phyloP scores from a whole-genome alignment of 1,140 invertebrate species.

The Phocides pigmalion region DNA sequence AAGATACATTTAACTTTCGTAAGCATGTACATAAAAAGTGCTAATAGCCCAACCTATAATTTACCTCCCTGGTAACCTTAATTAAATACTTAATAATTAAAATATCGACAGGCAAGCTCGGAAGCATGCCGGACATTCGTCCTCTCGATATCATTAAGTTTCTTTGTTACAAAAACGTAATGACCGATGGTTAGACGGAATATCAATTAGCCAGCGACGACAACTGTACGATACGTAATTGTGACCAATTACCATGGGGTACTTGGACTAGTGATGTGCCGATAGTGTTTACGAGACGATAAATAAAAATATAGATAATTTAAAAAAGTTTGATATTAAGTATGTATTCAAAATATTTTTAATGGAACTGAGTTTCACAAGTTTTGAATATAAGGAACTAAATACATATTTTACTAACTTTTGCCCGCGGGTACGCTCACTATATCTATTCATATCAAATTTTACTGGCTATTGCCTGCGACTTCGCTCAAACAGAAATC shows the following conservation, averaged over 20 bases:
- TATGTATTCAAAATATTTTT: no score
- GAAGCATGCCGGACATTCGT: constrained; percentile 24
- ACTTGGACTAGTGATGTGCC: constrained; percentile 8
- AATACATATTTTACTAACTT: no score
- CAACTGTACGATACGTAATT: constrained; percentile 44
- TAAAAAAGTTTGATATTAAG: no score
- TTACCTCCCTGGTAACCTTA: constrained; percentile 21
- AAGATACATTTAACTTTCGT: not conserved
- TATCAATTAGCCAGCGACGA: constrained; percentile 38
- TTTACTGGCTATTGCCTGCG: no score
- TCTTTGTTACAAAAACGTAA: constrained; percentile 25
- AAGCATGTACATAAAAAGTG: not conserved
- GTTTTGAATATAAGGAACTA: no score
- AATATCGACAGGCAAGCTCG: constrained; percentile 26
- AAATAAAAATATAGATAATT: not conserved
- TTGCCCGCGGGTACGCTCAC: no score
- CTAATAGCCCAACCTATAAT: constrained; percentile 8
- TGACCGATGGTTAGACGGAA: constrained; percentile 22
- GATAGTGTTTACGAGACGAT: not conserved
- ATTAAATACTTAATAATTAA: constrained; percentile 33
- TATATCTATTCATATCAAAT: no score
- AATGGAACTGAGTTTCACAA: no score
- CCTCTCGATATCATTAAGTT: constrained; percentile 24
- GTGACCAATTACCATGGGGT: constrained; percentile 41
- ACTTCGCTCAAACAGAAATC: no score